phyloP scores from a whole-genome alignment of 2,797 vertebrate genomes.

The Coregonus ussuriensis region DNA sequence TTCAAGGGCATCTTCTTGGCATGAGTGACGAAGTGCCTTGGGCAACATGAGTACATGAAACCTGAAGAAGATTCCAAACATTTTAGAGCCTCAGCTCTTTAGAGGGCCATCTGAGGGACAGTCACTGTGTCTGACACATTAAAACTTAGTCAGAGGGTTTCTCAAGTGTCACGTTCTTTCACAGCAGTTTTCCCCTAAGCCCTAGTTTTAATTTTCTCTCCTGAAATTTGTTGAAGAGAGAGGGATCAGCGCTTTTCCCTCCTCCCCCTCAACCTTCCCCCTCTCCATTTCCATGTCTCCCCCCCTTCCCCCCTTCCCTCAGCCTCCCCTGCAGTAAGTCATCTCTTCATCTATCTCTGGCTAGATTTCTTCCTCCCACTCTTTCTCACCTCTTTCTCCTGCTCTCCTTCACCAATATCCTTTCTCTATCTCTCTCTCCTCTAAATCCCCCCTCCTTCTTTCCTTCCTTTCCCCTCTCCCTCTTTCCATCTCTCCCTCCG shows the following conservation, averaged over 20 bases:
- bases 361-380: constrained; percentile 9
- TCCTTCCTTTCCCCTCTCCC: constrained; percentile 7
- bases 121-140: constrained; percentile 41
- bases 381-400: constrained; percentile 4
- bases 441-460: constrained; percentile 1
- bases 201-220: not conserved
- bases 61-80: constrained; percentile 65
- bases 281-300: constrained; percentile 51
- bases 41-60: constrained; percentile 46
- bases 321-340: not conserved
- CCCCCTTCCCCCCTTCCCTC: constrained; percentile 29
- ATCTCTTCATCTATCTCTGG: not conserved
- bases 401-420: not conserved
- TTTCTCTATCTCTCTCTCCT: not conserved
- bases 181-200: not conserved
- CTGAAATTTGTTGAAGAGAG: not conserved
- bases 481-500: not conserved
- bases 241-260: not conserved
- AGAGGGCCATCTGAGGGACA: constrained; percentile 49
- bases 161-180: constrained; percentile 25
- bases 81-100: constrained; percentile 44
- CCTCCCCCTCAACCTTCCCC: constrained; percentile 59
- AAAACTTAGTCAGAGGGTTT: not conserved
- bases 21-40: constrained; percentile 40
- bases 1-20: constrained; percentile 13